Evolutionary conservation across 2,888 invertebrate species (phyloP).

Genomic region (Andrena flavipes): DNA sequence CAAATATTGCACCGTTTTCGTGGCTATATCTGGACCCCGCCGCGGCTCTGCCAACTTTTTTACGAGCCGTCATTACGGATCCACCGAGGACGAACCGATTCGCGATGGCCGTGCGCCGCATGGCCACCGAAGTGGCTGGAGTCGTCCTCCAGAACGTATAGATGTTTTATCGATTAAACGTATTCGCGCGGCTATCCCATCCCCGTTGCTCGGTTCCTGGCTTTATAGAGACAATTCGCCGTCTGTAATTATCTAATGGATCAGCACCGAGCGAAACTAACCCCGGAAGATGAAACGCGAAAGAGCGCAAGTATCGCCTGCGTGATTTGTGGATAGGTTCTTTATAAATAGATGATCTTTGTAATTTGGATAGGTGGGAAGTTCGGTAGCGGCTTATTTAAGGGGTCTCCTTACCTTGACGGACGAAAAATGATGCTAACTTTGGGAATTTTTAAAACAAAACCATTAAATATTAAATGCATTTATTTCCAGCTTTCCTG

Average conservation of each 20-base stretch:
- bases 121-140: conserved; percentile 23
- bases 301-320: too few species aligned
- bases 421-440: too few species aligned
- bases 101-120: conserved; percentile 15
- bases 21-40: background rate
- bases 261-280: background rate
- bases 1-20: conserved; percentile 48
- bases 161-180: conserved; percentile 44
- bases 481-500: too few species aligned
- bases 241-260: conserved; percentile 32
- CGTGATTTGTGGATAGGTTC: too few species aligned
- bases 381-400: too few species aligned
- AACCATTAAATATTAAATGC: too few species aligned
- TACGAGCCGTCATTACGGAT: conserved; percentile 39
- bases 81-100: conserved; percentile 31
- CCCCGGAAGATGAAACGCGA: background rate
- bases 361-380: too few species aligned
- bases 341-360: too few species aligned
- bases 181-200: conserved; percentile 14
- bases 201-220: background rate
- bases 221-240: background rate
- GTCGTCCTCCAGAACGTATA: conserved; percentile 12
- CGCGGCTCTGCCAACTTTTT: conserved; percentile 41
- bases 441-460: too few species aligned
- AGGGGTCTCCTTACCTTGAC: too few species aligned